phyloP scores from a whole-genome alignment of 1,140 invertebrate genomes.

The Aethina tumida region DNA sequence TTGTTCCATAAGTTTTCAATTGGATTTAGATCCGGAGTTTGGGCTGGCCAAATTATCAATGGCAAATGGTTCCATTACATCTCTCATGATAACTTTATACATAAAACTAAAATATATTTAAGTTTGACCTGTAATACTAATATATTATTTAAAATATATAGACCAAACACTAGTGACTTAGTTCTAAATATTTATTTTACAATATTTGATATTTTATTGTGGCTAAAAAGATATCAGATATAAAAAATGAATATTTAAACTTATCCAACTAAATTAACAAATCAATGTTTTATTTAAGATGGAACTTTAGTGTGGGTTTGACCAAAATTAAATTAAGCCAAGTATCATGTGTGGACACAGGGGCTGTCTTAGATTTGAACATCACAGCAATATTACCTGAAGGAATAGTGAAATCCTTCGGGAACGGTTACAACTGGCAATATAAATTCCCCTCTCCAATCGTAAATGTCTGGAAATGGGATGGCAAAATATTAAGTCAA shows the following conservation, averaged over 20 bases:
- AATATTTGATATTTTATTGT: slow-evolving; percentile 1
- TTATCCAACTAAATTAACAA: too few species aligned
- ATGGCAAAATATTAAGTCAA: slow-evolving; percentile 48
- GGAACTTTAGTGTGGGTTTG: slow-evolving; percentile 92
- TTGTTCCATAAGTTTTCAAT: too few species aligned
- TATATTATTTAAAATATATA: too few species aligned
- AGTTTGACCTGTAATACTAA: too few species aligned
- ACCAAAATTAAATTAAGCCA: slow-evolving; percentile 62
- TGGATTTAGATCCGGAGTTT: too few species aligned
- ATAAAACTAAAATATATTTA: too few species aligned
- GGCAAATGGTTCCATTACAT: too few species aligned
- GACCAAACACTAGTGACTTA: too few species aligned
- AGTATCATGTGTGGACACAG: slow-evolving; percentile 27
- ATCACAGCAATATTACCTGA: slow-evolving; percentile 62
- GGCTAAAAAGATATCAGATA: too few species aligned
- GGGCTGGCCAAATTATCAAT: too few species aligned
- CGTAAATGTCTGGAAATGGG: slow-evolving; percentile 70
- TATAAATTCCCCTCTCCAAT: slow-evolving; percentile 74
- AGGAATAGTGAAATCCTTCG: slow-evolving; percentile 57
- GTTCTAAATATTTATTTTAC: slow-evolving; percentile 1
- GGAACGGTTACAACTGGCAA: slow-evolving; percentile 54
- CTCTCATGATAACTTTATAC: too few species aligned
- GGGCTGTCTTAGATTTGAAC: slow-evolving; percentile 41
- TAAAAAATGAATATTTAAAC: too few species aligned
- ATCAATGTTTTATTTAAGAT: slow-evolving; percentile 44